Base-by-base conservation (phyloP, 2,113 vertebrate species). In the Arenaria interpres region DNA sequence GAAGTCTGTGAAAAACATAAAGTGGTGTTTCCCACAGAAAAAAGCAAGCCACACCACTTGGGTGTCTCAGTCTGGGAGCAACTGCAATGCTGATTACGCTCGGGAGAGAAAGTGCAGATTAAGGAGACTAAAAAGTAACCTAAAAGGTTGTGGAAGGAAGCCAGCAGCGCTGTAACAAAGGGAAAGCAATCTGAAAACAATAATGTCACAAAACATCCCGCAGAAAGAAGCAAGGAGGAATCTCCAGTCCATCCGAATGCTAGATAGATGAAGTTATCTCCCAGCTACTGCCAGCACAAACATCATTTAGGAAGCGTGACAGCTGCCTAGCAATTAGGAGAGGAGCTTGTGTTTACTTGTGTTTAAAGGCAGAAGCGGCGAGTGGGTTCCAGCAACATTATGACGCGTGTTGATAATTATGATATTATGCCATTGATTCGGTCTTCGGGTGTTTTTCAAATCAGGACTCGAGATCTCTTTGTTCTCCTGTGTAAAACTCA, bases 391-490 rank as follows among this genome's bases (percentile, higher is more conserved):
- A 78, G 82, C 92, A 87, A 18, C 28, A 1, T 27, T 15, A 10
- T 96, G 97, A 96, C 63, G 76, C 12, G 60, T 37, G 62, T 32
- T 77, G 89, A 23, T 73, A 35, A 85, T 79, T 45, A 28, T 46
- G 85, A 93, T 30, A 51, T 86, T 75, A 30, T 74, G 93, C 85
- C 88, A 48, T 60, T 54, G 18, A 11, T 82, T 89, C 59, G 79
- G 85, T 81, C 64, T 57, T 25, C 7, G 68, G 28, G 64, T 95
- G 92, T 95, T 98, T 98, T 97, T 96, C 57, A 85, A 73, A 90
- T 92, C 81, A 95, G 72, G 54, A 32, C 53, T 68, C 3, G 50
- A 37, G 72, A 87, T 90, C 88, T 86, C 91, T 97, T 96, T 98
- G 88, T 94, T 94, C 78, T 96, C 76, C 76, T 8, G 9, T 77